Evolutionary conservation across 2,113 vertebrate species (phyloP).

Genomic region (Phylloscopus trochilus): DNA sequence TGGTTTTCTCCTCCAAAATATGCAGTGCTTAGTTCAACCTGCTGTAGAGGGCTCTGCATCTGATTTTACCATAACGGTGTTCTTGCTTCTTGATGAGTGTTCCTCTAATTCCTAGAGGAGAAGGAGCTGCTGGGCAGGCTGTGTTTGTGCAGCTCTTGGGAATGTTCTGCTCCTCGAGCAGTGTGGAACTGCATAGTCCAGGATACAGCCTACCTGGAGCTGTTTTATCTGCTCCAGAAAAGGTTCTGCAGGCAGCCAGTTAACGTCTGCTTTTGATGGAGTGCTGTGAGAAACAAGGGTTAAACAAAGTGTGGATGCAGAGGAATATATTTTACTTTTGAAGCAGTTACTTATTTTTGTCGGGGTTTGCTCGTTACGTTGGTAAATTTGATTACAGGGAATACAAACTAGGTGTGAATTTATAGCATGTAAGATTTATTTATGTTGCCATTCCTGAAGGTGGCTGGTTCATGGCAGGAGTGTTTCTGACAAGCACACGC

Average conservation of each 20-base stretch:
- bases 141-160: neutral
- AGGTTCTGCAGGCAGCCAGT: neutral
- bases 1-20: neutral
- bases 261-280: neutral
- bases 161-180: neutral
- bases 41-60: neutral
- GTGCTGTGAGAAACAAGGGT: neutral
- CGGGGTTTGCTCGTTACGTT: neutral
- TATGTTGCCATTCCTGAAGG: neutral
- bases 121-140: neutral
- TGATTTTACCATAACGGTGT: neutral
- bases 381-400: neutral
- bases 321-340: neutral
- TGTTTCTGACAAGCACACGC: rapidly evolving
- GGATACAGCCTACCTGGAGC: neutral
- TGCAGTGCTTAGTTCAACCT: neutral
- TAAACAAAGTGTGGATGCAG: neutral
- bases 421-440: neutral
- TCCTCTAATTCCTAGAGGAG: neutral
- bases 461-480: neutral
- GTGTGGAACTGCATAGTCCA: neutral
- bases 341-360: neutral
- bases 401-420: neutral
- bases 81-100: neutral
- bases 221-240: neutral